Evolutionary conservation across 1,140 invertebrate genomes (phyloP).

Genomic region (Hypothenemus hampei): DNA sequence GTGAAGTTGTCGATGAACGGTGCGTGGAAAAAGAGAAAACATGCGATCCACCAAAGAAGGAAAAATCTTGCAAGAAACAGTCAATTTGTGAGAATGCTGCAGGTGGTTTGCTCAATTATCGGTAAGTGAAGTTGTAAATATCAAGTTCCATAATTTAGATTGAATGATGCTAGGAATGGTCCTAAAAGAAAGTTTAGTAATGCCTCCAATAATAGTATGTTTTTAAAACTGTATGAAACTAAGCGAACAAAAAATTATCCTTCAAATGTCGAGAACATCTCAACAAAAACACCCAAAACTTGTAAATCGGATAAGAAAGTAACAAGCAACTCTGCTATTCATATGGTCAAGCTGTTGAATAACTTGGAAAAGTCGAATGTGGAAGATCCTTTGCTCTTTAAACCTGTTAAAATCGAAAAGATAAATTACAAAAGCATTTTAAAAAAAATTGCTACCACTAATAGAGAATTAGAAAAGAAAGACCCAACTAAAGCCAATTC

Average conservation of each 20-base stretch:
- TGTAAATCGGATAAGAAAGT: background rate
- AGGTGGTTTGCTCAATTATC: background rate
- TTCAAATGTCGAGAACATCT: too few species aligned
- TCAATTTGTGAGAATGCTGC: conserved; percentile 1
- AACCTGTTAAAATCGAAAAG: conserved; percentile 2
- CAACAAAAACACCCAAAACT: background rate
- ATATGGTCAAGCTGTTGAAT: conserved; percentile 1
- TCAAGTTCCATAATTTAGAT: background rate
- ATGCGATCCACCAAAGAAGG: conserved; percentile 1
- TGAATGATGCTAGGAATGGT: background rate
- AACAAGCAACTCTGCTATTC: background rate
- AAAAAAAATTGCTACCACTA: conserved; percentile 10
- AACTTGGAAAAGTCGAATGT: background rate
- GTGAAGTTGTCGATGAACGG: conserved; percentile 12
- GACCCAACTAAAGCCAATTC: background rate
- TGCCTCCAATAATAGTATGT: background rate
- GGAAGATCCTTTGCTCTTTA: conserved; percentile 7
- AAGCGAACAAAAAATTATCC: conserved; percentile 1
- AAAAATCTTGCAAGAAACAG: conserved; percentile 2
- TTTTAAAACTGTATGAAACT: conserved; percentile 5
- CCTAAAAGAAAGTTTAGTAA: conserved; percentile 9
- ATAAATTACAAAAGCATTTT: conserved; percentile 7
- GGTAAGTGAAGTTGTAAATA: background rate
- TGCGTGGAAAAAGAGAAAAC: background rate
- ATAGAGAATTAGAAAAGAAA: conserved; percentile 2